A percentile compares a stretch with the other conserved stretches of the same genome.
Conservation (phyloP, 2,888 invertebrate genomes). For the Griposia aprilina region DNA sequence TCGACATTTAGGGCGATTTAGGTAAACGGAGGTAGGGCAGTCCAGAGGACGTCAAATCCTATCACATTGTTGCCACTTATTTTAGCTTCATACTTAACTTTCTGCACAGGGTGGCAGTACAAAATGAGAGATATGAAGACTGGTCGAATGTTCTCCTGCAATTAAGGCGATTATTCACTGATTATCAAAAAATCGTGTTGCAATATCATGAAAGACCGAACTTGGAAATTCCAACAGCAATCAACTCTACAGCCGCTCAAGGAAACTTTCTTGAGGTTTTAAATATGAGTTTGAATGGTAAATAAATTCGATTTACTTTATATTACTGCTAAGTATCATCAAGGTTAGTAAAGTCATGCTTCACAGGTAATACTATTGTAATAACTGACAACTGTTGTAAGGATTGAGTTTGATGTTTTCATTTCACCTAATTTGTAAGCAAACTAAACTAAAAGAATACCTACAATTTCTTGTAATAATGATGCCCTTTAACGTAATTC, state of each 20-base stretch:
- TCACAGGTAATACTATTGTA: too few species aligned
- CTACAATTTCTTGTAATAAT: too few species aligned
- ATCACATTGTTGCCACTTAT: not conserved
- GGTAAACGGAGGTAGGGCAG: too few species aligned
- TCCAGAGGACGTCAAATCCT: not conserved
- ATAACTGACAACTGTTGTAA: too few species aligned
- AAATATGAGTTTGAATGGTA: conserved; percentile 99
- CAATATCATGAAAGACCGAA: conserved; percentile 95
- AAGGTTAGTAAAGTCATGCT: too few species aligned
- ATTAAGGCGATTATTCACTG: conserved; percentile 96
- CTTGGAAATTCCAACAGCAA: conserved; percentile 94
- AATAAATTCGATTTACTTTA: conserved; percentile 31
- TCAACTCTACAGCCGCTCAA: conserved; percentile 97
- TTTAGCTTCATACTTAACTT: conserved; percentile 4
- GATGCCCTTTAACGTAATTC: too few species aligned
- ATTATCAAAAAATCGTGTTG: conserved; percentile 96
- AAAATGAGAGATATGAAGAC: conserved; percentile 99
- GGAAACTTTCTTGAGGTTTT: conserved; percentile 99
- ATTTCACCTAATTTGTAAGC: too few species aligned
- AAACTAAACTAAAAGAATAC: too few species aligned
- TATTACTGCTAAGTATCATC: too few species aligned
- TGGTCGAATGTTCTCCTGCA: conserved; percentile 98
- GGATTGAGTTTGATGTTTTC: too few species aligned
- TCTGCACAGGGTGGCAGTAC: conserved; percentile 95
- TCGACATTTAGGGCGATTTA: too few species aligned